Evolutionary conservation across 2,888 invertebrate species (phyloP), one percentile per base, ranked within the genome.

Genomic region (Campoletis raptor): DNA sequence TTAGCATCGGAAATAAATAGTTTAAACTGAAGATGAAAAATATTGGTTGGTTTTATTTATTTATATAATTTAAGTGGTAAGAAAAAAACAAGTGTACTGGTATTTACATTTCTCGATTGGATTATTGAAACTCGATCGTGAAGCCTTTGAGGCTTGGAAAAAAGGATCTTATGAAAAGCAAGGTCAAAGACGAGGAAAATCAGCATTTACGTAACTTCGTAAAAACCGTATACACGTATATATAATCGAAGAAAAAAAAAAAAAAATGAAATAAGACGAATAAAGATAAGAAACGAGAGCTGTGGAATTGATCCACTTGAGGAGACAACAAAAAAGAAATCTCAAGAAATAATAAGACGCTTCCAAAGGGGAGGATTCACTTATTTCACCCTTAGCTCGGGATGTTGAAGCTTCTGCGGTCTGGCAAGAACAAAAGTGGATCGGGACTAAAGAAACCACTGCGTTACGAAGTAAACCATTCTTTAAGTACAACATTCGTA

Each of bases 311-410:
- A 81, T 82, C 42, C 69, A 88, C 85, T 89, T 88, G 90, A 87
- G 89, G 10, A 77, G 30, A 69, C 54, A 66, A 67, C 52, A 37
- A 76, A 61, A 54, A 24, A 72, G 57, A 87, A 91, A 91, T 90
- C 90, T 90, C 89, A 24, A 15, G 90, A 91, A 92, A 92, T 93
- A 93, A 93, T 92, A 93, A 93, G 92, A 92, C 87, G 87, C 89
- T 90, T 89, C 88, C 88, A 84, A 83, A 88, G 88, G 80, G 78
- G 73, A 78, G 64, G 24, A 74, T 77, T 85, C 86, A 83, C 87
- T 89, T 74, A 76, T 86, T 88, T 86, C 86, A 83, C 88, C 80
- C 81, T 85, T 81, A 77, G 52, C 45, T 84, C 72, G 70, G 83
- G 80, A 81, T 88, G 78, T 81, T 81, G 83, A 87, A 84, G 86